Percentiles rank a stretch among this genome's conserved stretches.
phyloP scores from a whole-genome alignment of 1,140 invertebrate species.

The Hypothenemus hampei region DNA sequence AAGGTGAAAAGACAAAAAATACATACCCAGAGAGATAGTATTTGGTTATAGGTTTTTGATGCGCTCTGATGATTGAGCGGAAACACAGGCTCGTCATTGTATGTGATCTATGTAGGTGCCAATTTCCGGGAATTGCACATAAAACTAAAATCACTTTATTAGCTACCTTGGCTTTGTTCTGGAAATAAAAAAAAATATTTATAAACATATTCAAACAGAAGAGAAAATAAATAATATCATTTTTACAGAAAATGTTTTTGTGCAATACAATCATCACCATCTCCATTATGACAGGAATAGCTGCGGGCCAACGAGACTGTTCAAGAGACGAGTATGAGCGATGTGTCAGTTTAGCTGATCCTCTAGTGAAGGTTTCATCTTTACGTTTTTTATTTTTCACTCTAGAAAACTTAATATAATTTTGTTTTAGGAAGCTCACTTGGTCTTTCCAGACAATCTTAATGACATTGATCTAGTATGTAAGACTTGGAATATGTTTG shows the following conservation, averaged over 20 bases:
- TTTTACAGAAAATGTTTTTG: constrained; percentile 28
- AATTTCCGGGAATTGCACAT: constrained; percentile 17
- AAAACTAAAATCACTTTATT: constrained; percentile 14
- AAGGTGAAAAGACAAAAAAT: no score
- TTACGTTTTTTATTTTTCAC: not conserved
- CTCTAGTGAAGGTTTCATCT: constrained; percentile 46
- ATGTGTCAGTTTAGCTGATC: constrained; percentile 54
- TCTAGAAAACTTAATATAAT: not conserved
- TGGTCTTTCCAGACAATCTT: constrained; percentile 57
- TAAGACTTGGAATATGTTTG: constrained; percentile 55
- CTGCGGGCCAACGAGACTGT: constrained; percentile 41
- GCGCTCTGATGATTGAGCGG: constrained; percentile 10
- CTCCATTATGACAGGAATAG: constrained; percentile 8
- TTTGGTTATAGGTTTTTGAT: not conserved
- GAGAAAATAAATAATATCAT: no score
- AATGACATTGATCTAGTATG: constrained; percentile 56
- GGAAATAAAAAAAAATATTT: no score
- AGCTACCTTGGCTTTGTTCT: constrained; percentile 5
- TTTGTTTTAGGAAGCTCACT: constrained; percentile 46
- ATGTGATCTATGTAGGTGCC: constrained; percentile 18
- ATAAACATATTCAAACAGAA: no score
- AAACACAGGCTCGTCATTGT: constrained; percentile 17
- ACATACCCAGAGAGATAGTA: not conserved
- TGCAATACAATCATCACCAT: constrained; percentile 23
- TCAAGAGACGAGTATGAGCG: constrained; percentile 50